Base-by-base conservation (phyloP, 2,797 vertebrate species). In the Eutrigla gurnardus region DNA sequence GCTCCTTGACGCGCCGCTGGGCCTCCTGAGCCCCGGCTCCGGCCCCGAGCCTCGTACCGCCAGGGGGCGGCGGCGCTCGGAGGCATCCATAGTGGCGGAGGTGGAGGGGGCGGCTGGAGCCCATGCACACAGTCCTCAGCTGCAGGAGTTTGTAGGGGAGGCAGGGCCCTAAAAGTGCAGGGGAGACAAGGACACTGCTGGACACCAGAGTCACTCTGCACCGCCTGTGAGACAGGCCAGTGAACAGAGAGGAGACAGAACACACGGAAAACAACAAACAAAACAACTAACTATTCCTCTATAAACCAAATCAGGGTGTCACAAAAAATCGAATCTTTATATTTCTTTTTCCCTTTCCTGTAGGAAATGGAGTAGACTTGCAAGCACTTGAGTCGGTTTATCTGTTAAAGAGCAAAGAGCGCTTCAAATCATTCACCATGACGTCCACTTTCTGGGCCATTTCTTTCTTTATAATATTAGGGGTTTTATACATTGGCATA, bases 251-350 rank as follows among this genome's bases (percentile, higher is more conserved):
- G 94, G 95, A 82, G 91, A 89, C 78, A 92, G 93, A 81, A 63
- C 93, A 94, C 1, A 88, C 89, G 76, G 78, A 93, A 94, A 94
- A 83, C 78, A 88, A 78, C 74, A 81, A 78, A 65, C 84, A 84
- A 86, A 91, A 90, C 92, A 94, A 94, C 92, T 93, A 94, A 91
- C 91, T 93, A 93, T 93, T 94, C 92, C 95, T 96, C 95, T 95
- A 93, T 93, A 94, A 94, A 96, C 93, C 94, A 96, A 95, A 96
- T 95, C 95, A 96, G 95, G 94, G 95, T 95, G 95, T 95, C 95
- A 95, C 96, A 91, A 93, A 95, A 69, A 95, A 94, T 95, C 94
- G 93, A 96, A 95, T 94, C 94, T 96, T 87, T 95, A 90, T 94
- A 95, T 96, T 96, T 94, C 88, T 93, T 95, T 92, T 81, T 90